Evolutionary conservation across 2,113 vertebrate species (phyloP), one percentile per base, ranked within the genome.

Genomic region (Nycticryphes semicollaris): DNA sequence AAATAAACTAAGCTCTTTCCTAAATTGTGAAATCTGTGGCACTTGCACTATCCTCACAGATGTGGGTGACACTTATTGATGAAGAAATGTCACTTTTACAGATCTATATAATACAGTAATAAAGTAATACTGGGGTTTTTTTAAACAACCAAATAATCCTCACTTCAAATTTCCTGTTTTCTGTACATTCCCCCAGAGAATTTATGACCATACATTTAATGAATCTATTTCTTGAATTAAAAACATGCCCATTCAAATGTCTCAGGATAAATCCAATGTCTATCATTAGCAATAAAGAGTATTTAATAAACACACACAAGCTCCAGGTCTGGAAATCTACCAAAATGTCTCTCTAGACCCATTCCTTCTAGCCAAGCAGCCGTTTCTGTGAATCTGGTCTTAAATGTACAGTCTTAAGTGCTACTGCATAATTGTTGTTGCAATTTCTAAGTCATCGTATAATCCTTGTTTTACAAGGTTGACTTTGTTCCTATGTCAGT

Each of bases 231-330:
- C 41, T 77, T 93, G 30, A 95, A 74, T 37, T 87, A 75, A 87
- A 89, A 89, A 78, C 24, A 70, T 25, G 31, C 7, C 22, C 14
- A 57, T 73, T n/a, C 64, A 87, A 78, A 82, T 31, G 17, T 84
- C 74, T 31, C 47, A 74, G 41, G 22, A 85, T 45, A 95, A 90
- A 83, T 9, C 51, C 57, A 69, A 28, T 39, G 41, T 21, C 21
- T 74, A 78, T 80, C 22, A 74, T 87, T 67, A 95, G 41, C 69
- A 81, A 75, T 70, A 94, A 86, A 53, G n/a, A 95, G n/a, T n/a
- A 87, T 50, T 74, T 89, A 45, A 81, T 57, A 93, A 91, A 74
- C 21, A 77, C 1, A 2, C 12, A 74, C 8, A 51, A 80, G 64
- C 24, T 68, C 48, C 33, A 51, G 39, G 20, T 35, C 85, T 80